Evolutionary conservation across 2,888 invertebrate genomes (phyloP), one percentile per base, ranked within the genome.

Genomic region (Thalpophila matura): DNA sequence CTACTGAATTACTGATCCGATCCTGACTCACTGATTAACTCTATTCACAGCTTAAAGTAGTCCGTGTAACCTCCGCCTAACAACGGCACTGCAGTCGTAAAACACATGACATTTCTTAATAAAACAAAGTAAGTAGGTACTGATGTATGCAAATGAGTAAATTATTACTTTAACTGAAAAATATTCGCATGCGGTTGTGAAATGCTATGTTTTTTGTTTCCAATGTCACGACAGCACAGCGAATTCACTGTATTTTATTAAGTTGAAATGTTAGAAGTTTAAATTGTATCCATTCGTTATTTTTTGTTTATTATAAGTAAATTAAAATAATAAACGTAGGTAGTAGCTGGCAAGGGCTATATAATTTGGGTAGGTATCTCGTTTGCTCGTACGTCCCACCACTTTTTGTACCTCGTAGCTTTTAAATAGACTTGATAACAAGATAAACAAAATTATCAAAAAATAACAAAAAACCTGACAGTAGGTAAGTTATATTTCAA

Each of bases 101-200:
- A 62, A 72, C 68, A 70, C 65, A 61, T 64, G 64, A 56, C 54
- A 58, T 67, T 65, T 47, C 35, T 40, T 43, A 26, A 14, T 61
- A 62, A 59, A 53, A 66, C 33, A 50, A 43, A 46, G 9, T n/a
- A n/a, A n/a, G n/a, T n/a, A n/a, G n/a, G n/a, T 33, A 27, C 14
- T 29, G 35, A 38, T 14, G 7, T 43, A 55, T 7, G 26, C 9
- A 18, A 47, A 49, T 38, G 29, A 9, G 43, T 49, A 20, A 42
- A 55, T 33, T 50, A 51, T 18, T 22, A 43, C 7, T 27, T 7
- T 31, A 47, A 10, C 35, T n/a, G n/a, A n/a, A 20, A 29, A 57
- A 26, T 43, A 55, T 33, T 54, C 16, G 33, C 72, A 60, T 72
- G 59, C 35, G 31, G 55, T 24, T 51, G 26, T 20, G 5, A 35